Percentiles rank a stretch among this genome's conserved stretches.
Evolutionary conservation across 2,888 invertebrate genomes (phyloP).

Genomic region (Phlogophora meticulosa): DNA sequence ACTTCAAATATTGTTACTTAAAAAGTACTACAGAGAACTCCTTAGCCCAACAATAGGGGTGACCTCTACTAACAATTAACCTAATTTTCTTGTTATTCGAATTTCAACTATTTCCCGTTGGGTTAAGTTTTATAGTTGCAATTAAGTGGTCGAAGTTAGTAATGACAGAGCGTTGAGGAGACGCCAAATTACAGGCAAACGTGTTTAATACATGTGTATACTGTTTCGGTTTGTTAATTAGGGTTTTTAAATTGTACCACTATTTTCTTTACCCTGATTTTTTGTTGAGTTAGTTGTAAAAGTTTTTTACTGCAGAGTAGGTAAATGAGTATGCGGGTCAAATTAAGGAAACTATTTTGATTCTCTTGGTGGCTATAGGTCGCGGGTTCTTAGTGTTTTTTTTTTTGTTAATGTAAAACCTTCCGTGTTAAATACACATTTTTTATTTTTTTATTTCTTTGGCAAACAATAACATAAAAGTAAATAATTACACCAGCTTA

Average conservation of each 20-base stretch:
- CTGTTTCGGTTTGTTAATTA: conserved; percentile 43
- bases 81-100: conserved; percentile 53
- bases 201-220: conserved; percentile 54
- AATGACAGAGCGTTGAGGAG: conserved; percentile 66
- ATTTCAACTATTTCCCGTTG: conserved; percentile 59
- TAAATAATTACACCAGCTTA: too few species aligned
- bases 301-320: not conserved
- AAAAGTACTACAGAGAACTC: conserved; percentile 39
- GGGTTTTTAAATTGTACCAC: conserved; percentile 22
- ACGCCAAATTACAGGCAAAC: conserved; percentile 67
- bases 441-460: too few species aligned
- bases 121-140: conserved; percentile 64
- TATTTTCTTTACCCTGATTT: conserved; percentile 29
- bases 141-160: conserved; percentile 61
- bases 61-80: conserved; percentile 62
- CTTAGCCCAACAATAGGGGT: conserved; percentile 54
- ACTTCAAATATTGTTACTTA: conserved; percentile 56
- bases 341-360: not conserved
- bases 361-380: not conserved
- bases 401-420: too few species aligned
- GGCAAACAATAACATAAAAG: too few species aligned
- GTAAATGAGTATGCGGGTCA: conserved; percentile 3
- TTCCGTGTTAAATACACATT: too few species aligned
- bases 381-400: too few species aligned
- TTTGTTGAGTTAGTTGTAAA: conserved; percentile 17